A percentile compares a stretch with the other conserved stretches of the same genome.
Conservation (phyloP, 1,140 invertebrate species). For the Ips nitidus region DNA sequence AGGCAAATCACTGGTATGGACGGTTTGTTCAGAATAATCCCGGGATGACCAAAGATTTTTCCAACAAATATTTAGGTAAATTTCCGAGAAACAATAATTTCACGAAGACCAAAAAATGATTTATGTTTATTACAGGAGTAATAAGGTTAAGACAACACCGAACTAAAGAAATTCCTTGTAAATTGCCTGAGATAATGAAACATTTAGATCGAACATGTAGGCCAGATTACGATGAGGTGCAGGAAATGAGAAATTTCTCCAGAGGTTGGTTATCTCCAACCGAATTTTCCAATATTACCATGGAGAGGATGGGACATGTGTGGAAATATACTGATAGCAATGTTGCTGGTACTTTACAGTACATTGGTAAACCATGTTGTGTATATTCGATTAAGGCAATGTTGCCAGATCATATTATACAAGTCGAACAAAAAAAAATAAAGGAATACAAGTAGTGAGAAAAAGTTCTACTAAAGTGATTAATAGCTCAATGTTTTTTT, state of each 20-base stretch:
- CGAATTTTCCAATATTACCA: constrained; percentile 9
- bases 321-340: constrained; percentile 33
- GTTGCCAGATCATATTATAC: too few relatives aligned
- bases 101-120: neutral
- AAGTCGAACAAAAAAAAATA: too few relatives aligned
- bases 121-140: constrained; percentile 23
- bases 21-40: constrained; percentile 35
- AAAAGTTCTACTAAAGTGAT: too few relatives aligned
- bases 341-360: constrained; percentile 18
- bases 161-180: constrained; percentile 4
- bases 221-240: constrained; percentile 12
- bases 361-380: constrained; percentile 28
- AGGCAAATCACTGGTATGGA: constrained; percentile 39
- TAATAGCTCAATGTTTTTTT: too few relatives aligned
- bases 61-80: constrained; percentile 40
- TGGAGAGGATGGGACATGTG: constrained; percentile 27
- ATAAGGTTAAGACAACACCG: constrained; percentile 39
- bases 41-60: constrained; percentile 39
- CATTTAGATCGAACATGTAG: constrained; percentile 19
- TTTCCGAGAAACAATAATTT: neutral
- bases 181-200: neutral
- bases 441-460: too few relatives aligned
- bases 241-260: constrained; percentile 27
- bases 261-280: constrained; percentile 17
- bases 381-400: too few relatives aligned